Evolutionary conservation across 2,797 vertebrate genomes (phyloP).

Genomic region (Lithobates pipiens): DNA sequence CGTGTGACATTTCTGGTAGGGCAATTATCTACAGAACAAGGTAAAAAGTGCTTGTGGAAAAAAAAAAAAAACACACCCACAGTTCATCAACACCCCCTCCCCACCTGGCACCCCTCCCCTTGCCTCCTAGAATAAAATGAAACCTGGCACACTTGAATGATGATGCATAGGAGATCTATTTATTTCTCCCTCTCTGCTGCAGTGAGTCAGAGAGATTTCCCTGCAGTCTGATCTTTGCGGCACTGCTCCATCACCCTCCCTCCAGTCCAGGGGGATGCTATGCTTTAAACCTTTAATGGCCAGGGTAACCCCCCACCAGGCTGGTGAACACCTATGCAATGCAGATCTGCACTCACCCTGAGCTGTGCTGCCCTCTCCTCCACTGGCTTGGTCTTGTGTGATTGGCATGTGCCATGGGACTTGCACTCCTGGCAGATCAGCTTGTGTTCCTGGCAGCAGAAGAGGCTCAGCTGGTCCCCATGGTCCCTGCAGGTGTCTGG

Average conservation of each 20-base stretch:
- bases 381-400: conserved; percentile 77
- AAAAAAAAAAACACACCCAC: not conserved
- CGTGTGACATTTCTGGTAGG: not conserved
- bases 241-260: not conserved
- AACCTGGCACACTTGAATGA: not conserved
- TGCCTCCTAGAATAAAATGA: not conserved
- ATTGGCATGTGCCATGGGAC: conserved; percentile 73
- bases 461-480: conserved; percentile 76
- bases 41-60: not conserved
- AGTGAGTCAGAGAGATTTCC: conserved; percentile 17
- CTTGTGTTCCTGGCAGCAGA: conserved; percentile 81
- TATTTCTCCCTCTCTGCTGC: not conserved
- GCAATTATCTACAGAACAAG: not conserved
- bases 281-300: not conserved
- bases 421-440: conserved; percentile 79
- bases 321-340: not conserved
- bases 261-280: not conserved
- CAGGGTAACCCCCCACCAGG: not conserved
- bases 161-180: not conserved
- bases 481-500: conserved; percentile 73
- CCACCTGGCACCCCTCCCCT: not conserved
- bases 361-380: conserved; percentile 78
- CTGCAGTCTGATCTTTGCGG: not conserved
- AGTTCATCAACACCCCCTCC: not conserved
- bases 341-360: conserved; percentile 71